These are phyloP conservation scores for Suillia variegata DNA, from an alignment of 2,888 invertebrate genomes.

Conservation along the genomic window DNA sequence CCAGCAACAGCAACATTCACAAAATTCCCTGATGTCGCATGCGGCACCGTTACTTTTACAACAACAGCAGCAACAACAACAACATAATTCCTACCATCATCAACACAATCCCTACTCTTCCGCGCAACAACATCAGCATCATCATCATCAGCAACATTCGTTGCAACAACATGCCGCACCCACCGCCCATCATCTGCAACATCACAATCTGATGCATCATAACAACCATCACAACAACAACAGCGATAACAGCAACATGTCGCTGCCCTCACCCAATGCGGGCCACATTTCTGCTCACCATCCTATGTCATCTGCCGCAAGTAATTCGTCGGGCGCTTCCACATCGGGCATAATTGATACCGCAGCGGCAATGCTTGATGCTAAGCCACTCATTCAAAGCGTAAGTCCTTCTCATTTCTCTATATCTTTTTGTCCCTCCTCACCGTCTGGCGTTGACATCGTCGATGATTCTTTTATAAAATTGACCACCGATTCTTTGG, in stretches of 20 bases:
- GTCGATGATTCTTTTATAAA: slow-evolving; percentile 32
- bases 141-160: slow-evolving; percentile 36
- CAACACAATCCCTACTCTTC: slow-evolving; percentile 39
- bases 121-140: slow-evolving; percentile 33
- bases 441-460: too few relatives aligned
- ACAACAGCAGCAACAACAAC: slow-evolving; percentile 62
- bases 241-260: slow-evolving; percentile 71
- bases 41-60: slow-evolving; percentile 22
- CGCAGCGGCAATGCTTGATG: slow-evolving; percentile 65
- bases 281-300: slow-evolving; percentile 36
- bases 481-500: slow-evolving; percentile 26
- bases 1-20: slow-evolving; percentile 35
- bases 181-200: slow-evolving; percentile 37
- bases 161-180: slow-evolving; percentile 29
- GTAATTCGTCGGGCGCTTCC: slow-evolving; percentile 64
- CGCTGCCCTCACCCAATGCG: slow-evolving; percentile 75
- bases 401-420: slow-evolving; percentile 78
- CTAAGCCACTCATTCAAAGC: slow-evolving; percentile 74
- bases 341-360: slow-evolving; percentile 62
- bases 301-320: slow-evolving; percentile 48
- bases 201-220: slow-evolving; percentile 18
- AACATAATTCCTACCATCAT: slow-evolving; percentile 29
- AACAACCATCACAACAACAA: slow-evolving; percentile 37
- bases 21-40: slow-evolving; percentile 15
- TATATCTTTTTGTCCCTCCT: too few relatives aligned